Percentiles rank a stretch among this genome's conserved stretches.
Conservation (phyloP, 2,888 invertebrate genomes). For the Achlya flavicornis region DNA sequence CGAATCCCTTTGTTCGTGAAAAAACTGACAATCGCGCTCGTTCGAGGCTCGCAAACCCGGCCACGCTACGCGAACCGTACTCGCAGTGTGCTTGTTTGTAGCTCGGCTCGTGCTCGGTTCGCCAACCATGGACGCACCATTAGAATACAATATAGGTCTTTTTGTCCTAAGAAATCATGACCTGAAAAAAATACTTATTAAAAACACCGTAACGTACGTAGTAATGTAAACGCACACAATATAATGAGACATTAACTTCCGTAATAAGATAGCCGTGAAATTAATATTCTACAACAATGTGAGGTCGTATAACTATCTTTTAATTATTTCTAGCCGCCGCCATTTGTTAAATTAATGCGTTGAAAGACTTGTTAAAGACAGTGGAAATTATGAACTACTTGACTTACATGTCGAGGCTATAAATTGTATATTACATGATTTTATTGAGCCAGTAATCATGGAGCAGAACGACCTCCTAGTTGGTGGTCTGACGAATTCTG, state of each 20-base stretch:
- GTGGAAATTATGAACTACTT: conserved; percentile 2
- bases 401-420: not conserved
- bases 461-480: too few species aligned
- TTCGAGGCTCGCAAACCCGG: too few species aligned
- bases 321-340: conserved; percentile 44
- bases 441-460: too few species aligned
- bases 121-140: too few species aligned
- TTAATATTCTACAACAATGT: conserved; percentile 51
- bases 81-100: too few species aligned
- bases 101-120: too few species aligned
- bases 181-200: not conserved
- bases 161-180: too few species aligned
- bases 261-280: conserved; percentile 65
- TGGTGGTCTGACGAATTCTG: too few species aligned
- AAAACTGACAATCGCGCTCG: too few species aligned
- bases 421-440: not conserved
- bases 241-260: conserved; percentile 59
- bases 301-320: conserved; percentile 39
- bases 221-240: conserved; percentile 47
- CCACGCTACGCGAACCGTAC: too few species aligned
- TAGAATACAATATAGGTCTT: too few species aligned
- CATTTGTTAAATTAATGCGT: conserved; percentile 8
- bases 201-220: not conserved
- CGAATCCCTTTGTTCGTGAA: too few species aligned
- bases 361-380: conserved; percentile 8